Evolutionary conservation across 2,888 invertebrate genomes (phyloP), one percentile per base, ranked within the genome.

Genomic region (Sturmia bella): DNA sequence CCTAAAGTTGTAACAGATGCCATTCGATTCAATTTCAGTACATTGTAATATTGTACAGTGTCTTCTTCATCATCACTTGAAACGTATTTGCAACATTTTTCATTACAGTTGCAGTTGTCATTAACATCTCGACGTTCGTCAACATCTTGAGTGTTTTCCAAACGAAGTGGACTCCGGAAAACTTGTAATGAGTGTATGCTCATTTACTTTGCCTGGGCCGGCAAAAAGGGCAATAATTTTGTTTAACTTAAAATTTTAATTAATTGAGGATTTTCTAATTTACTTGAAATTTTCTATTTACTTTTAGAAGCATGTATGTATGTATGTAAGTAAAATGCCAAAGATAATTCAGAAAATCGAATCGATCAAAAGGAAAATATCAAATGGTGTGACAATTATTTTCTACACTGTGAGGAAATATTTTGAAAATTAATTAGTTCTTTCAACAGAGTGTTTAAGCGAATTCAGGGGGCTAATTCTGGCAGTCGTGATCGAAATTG

Each of bases 91-190:
- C 79, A 78, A 17, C 21, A n/a, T 2, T 52, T 45, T 50, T 79
- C 72, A 68, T 76, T 19, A 21, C 83, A 79, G 17, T 48, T 24
- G 48, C 79, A 80, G 11, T n/a, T n/a, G n/a, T 54, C 50, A 17
- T 37, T 11, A n/a, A 43, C 24, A 52, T 19, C 41, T 15, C 48
- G 48, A 39, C 27, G 41, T 1, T 27, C 48, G 12, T 66, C 39
- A 19, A 2, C 11, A 27, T 27, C 4, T 32, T 13, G 12, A 6
- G 15, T 2, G 11, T 64, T 63, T 48, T 45, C 11, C 17, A 15
- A n/a, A 43, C 27, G 32, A 17, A 48, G 54, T 2, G 63, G 54
- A 41, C 27, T 63, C 52, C 19, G 43, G 17, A 64, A 32, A 50
- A 70, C 24, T 50, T 63, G 56, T 37, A 72, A n/a, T n/a, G 64